phyloP scores from a whole-genome alignment of 1,140 invertebrate genomes.

The Bombus ignitus region DNA sequence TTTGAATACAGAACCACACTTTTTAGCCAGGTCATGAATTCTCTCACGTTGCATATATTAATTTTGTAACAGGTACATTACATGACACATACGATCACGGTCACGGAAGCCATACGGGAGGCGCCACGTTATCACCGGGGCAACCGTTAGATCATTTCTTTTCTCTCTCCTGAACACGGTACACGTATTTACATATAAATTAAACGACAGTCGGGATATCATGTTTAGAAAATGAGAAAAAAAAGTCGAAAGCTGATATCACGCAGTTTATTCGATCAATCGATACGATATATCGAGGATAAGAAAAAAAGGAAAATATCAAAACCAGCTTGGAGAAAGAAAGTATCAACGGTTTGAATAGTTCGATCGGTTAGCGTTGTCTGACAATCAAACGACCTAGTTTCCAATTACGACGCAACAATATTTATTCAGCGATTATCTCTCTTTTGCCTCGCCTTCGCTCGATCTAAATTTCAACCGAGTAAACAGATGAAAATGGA shows the following conservation, averaged over 20 bases:
- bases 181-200: not conserved
- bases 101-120: slow-evolving; percentile 49
- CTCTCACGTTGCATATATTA: slow-evolving; percentile 73
- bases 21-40: slow-evolving; percentile 73
- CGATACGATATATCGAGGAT: not conserved
- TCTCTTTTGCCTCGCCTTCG: too few species aligned
- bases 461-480: not conserved
- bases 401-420: not conserved
- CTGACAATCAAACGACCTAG: not conserved
- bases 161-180: not conserved
- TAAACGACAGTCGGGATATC: not conserved
- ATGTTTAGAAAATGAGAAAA: not conserved
- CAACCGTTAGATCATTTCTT: not conserved
- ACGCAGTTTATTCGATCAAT: not conserved
- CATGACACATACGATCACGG: slow-evolving; percentile 64
- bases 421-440: not conserved
- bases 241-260: not conserved
- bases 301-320: too few species aligned
- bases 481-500: not conserved
- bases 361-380: not conserved
- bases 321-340: not conserved
- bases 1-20: slow-evolving; percentile 67
- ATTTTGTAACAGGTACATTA: slow-evolving; percentile 70
- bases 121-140: slow-evolving; percentile 4
- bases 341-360: not conserved